These are phyloP conservation scores for Platycheirus rosarum DNA, from an alignment of 2,888 invertebrate genomes.

Conservation along the genomic window DNA sequence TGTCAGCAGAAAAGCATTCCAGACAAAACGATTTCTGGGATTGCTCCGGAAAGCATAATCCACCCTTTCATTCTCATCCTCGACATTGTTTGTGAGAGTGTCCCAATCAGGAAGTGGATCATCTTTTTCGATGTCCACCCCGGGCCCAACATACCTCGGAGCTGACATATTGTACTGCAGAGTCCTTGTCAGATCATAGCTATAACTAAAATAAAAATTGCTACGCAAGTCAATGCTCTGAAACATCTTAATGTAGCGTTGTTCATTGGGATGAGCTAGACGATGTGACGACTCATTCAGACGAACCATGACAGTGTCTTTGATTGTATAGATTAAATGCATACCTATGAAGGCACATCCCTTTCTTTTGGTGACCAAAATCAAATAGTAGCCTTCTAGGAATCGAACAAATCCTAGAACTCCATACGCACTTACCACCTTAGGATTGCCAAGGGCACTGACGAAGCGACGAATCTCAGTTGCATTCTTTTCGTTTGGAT, in stretches of 20 bases:
- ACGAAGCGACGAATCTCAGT: constrained; percentile 93
- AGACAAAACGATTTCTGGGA: constrained; percentile 94
- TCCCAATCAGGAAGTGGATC: constrained; percentile 82
- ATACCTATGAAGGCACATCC: constrained; percentile 96
- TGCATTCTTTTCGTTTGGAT: constrained; percentile 94
- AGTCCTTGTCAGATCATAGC: constrained; percentile 85
- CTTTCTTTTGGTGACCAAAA: constrained; percentile 95
- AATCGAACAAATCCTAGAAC: constrained; percentile 96
- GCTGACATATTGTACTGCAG: constrained; percentile 96
- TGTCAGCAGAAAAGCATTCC: constrained; percentile 95
- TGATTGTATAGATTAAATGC: constrained; percentile 98
- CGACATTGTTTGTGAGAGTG: constrained; percentile 80
- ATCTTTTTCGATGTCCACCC: constrained; percentile 80
- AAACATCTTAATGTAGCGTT: constrained; percentile 97
- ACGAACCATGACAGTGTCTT: constrained; percentile 92
- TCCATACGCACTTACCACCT: constrained; percentile 94
- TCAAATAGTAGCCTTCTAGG: constrained; percentile 97
- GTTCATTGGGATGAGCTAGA: constrained; percentile 92
- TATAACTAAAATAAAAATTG: constrained; percentile 96
- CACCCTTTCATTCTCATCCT: constrained; percentile 80
- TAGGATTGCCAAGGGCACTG: constrained; percentile 85
- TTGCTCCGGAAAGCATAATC: constrained; percentile 89
- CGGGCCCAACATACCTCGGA: constrained; percentile 87
- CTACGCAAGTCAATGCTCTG: constrained; percentile 98
- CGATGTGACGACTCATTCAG: constrained; percentile 80